These are phyloP conservation scores for Drosophila neoperkinsi DNA, from an alignment of 2,888 invertebrate species.

Conservation along the genomic window DNA sequence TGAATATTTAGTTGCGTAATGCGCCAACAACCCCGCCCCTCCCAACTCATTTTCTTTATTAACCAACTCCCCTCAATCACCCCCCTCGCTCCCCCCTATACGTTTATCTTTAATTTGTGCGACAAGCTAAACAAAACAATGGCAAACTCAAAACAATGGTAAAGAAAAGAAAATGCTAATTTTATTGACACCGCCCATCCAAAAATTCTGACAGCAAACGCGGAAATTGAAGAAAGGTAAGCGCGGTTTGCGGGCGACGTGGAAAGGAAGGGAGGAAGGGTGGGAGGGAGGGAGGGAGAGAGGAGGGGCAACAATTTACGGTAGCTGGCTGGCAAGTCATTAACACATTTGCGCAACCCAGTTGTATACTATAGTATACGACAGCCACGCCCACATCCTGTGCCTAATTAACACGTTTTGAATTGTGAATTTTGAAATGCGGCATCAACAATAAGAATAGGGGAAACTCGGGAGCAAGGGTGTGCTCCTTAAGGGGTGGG, in stretches of 20 bases:
- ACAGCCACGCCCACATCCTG: conserved; percentile 48
- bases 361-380: conserved; percentile 13
- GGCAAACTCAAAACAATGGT: conserved; percentile 31
- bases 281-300: not conserved
- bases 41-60: conserved; percentile 15
- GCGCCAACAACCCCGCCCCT: conserved; percentile 32
- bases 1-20: conserved; percentile 81
- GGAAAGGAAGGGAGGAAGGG: not conserved
- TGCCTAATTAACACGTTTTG: conserved; percentile 81
- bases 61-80: not conserved
- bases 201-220: conserved; percentile 34
- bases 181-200: conserved; percentile 74
- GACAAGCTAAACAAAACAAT: conserved; percentile 66
- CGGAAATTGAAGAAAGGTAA: conserved; percentile 70
- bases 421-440: conserved; percentile 81
- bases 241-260: conserved; percentile 34
- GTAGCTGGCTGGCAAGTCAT: conserved; percentile 62
- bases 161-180: conserved; percentile 80
- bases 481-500: not conserved
- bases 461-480: conserved; percentile 6
- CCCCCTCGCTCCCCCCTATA: not conserved
- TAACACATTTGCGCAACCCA: conserved; percentile 70
- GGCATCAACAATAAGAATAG: conserved; percentile 35
- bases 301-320: conserved; percentile 19
- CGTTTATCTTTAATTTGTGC: conserved; percentile 71